These are phyloP conservation scores for Bimastos eiseni DNA, from an alignment of 2,888 invertebrate species.

Conservation along the genomic window DNA sequence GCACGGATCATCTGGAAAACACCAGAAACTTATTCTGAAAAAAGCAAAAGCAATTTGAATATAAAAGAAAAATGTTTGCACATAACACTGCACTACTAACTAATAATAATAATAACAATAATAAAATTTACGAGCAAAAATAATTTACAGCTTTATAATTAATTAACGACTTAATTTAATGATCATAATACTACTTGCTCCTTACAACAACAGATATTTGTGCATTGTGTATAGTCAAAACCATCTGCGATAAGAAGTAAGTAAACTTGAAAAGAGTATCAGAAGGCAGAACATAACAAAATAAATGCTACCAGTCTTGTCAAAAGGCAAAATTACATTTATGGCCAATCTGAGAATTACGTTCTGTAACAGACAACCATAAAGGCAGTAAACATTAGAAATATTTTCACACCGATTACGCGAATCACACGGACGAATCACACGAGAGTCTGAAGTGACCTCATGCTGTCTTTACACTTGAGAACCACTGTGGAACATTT, in stretches of 20 bases:
- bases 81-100: not conserved
- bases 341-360: slow-evolving; percentile 7
- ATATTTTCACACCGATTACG: slow-evolving; percentile 15
- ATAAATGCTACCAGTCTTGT: not conserved
- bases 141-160: slow-evolving; percentile 13
- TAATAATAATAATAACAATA: not conserved
- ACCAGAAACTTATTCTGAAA: not conserved
- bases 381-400: slow-evolving; percentile 15
- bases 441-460: not conserved
- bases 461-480: not conserved
- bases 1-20: not conserved
- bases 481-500: slow-evolving; percentile 19
- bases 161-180: not conserved
- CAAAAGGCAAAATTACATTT: slow-evolving; percentile 16
- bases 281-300: slow-evolving; percentile 19
- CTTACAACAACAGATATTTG: not conserved
- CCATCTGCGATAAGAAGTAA: not conserved
- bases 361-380: slow-evolving; percentile 13
- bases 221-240: not conserved
- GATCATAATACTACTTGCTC: slow-evolving; percentile 4
- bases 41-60: not conserved
- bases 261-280: not conserved
- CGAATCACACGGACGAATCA: slow-evolving; percentile 13
- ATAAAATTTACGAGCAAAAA: not conserved
- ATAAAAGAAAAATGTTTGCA: not conserved